A percentile compares a stretch with the other conserved stretches of the same genome.
These are phyloP conservation scores for Macrostomum lignano DNA, from an alignment of 1,140 invertebrate species.

Conservation along the genomic window DNA sequence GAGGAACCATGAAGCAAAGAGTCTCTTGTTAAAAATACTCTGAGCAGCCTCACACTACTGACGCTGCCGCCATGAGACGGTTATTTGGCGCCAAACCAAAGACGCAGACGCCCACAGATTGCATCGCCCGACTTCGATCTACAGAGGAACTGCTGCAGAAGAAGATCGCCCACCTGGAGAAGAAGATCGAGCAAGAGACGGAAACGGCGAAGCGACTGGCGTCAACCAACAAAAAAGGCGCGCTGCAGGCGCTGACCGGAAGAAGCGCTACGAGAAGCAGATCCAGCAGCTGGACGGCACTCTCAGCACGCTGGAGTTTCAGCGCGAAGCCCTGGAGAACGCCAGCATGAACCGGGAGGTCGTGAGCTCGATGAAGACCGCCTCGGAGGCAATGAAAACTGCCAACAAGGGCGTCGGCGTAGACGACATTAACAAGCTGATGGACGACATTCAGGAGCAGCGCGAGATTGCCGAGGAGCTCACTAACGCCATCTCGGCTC, in stretches of 20 bases:
- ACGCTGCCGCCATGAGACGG: too few species aligned
- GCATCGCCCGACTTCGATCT: constrained; percentile 65
- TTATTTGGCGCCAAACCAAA: too few species aligned
- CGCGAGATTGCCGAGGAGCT: too few species aligned
- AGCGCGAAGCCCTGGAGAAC: constrained; percentile 80
- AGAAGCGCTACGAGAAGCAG: constrained; percentile 89
- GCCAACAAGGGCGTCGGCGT: constrained; percentile 65
- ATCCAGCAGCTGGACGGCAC: constrained; percentile 92
- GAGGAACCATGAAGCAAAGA: too few species aligned
- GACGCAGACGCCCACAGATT: constrained; percentile 39
- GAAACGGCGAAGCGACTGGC: constrained; percentile 63
- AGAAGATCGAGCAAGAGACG: constrained; percentile 68
- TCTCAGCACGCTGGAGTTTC: constrained; percentile 86
- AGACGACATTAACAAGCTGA: constrained; percentile 3
- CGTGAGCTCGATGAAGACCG: constrained; percentile 71
- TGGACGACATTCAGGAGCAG: too few species aligned
- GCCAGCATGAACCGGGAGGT: constrained; percentile 97
- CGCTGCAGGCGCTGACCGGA: constrained; percentile 82
- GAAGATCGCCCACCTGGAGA: constrained; percentile 84
- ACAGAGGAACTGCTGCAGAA: constrained; percentile 93
- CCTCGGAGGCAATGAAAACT: constrained; percentile 72
- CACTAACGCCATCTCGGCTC: too few species aligned
- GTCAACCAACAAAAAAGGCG: constrained; percentile 84
- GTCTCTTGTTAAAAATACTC: too few species aligned
- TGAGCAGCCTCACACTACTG: too few species aligned